These are phyloP conservation scores for Nebria brevicollis DNA, from an alignment of 2,888 invertebrate genomes.

Conservation along the genomic window DNA sequence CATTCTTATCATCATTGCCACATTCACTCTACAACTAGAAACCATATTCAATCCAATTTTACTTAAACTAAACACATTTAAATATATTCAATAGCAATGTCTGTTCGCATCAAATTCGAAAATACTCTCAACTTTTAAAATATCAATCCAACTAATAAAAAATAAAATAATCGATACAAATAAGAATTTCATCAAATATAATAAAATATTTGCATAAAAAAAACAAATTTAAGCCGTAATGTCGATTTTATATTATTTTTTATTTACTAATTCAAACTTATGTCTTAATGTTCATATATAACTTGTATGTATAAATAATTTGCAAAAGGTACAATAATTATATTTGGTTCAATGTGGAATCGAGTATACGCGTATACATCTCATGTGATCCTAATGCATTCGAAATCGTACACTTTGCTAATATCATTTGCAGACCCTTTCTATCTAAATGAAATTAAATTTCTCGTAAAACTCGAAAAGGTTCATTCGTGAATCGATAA, in stretches of 20 bases:
- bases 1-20: neutral
- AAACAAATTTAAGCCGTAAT: too few species aligned
- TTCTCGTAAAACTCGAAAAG: neutral
- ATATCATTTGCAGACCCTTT: neutral
- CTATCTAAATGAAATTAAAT: neutral
- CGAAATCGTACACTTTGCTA: conserved; percentile 3
- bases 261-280: too few species aligned
- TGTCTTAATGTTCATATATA: too few species aligned
- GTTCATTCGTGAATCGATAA: neutral
- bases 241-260: too few species aligned
- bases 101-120: too few species aligned
- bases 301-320: too few species aligned
- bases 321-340: neutral
- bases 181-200: neutral
- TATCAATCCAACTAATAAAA: too few species aligned
- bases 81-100: too few species aligned
- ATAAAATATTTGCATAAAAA: too few species aligned
- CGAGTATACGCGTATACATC: neutral
- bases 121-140: too few species aligned
- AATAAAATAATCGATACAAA: neutral
- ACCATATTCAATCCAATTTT: neutral
- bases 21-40: neutral
- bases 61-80: neutral
- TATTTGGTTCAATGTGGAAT: neutral
- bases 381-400: conserved; percentile 7